Evolutionary conservation across 1,140 invertebrate species (phyloP).

Genomic region (Prorops nasuta): DNA sequence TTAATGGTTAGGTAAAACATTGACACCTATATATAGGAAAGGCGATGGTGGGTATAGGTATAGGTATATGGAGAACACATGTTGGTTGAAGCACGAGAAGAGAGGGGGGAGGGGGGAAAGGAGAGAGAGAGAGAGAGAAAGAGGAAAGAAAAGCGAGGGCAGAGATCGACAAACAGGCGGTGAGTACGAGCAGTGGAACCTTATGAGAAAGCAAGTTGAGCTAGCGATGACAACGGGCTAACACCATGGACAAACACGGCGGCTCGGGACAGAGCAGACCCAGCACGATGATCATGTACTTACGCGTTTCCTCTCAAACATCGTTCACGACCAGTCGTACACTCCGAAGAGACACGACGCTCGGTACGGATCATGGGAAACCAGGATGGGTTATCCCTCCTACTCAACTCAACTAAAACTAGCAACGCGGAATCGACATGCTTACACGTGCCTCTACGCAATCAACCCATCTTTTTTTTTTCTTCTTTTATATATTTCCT

Average conservation of each 20-base stretch:
- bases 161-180: conserved; percentile 39
- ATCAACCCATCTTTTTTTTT: too few relatives aligned
- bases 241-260: conserved; percentile 52
- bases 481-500: too few relatives aligned
- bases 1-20: conserved; percentile 53
- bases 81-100: neutral
- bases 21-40: conserved; percentile 42
- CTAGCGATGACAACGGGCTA: conserved; percentile 53
- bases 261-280: conserved; percentile 42
- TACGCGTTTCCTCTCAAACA: conserved; percentile 51
- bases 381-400: conserved; percentile 20
- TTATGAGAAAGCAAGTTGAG: conserved; percentile 47
- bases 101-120: neutral
- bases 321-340: conserved; percentile 3
- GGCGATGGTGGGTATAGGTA: conserved; percentile 30
- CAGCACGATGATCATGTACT: conserved; percentile 46
- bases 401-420: conserved; percentile 12
- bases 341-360: conserved; percentile 17
- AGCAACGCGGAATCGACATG: too few relatives aligned
- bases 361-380: conserved; percentile 31
- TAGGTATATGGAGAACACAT: neutral
- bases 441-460: too few relatives aligned
- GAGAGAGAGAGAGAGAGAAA: conserved; percentile 10
- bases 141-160: conserved; percentile 4
- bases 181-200: conserved; percentile 36